Evolutionary conservation across 2,888 invertebrate genomes (phyloP), one percentile per base, ranked within the genome.

Genomic region (Cremastobaeus sp.): DNA sequence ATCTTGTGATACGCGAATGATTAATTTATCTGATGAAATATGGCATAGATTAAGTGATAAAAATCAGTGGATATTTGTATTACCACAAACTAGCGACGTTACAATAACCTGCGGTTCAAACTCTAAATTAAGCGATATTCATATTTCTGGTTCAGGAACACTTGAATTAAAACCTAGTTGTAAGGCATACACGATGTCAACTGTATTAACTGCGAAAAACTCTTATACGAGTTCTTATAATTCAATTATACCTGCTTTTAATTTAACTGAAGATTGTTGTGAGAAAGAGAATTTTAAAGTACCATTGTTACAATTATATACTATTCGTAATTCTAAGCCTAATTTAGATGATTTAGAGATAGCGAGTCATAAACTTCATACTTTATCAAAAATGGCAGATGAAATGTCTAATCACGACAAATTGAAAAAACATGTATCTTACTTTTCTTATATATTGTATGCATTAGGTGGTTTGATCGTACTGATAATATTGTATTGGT

Each of bases 41-140:
- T 48, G 48, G 32, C 25, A 48, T 20, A 48, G 20, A 15, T 34
- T 48, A 48, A 30, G 17, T 1, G n/a, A 11, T 0, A 48, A 48
- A 20, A 48, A 34, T 12, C 17, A 47, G 18, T 47, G 47, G 47
- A 17, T 47, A 17, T n/a, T 39, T 39, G 14, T 35, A 2, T n/a
- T 35, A 8, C n/a, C 35, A 3, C 35, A 35, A 14, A 0, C 4
- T 14, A 14, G 11, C 17, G 45, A 45, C 9, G 11, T 45, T 8
- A 45, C 45, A 1, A 14, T 45, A n/a, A 14, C 14, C 9, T 45
- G 45, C n/a, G 14, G 9, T 5, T 8, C 8, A 1, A 45, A 45
- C 14, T 8, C 12, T 4, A 14, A 25, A 25, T 5, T 45, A 25
- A 8, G 8, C 9, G 45, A 45, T 25, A 4, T 45, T 1, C 25